Evolutionary conservation across 2,888 invertebrate genomes (phyloP), one percentile per base, ranked within the genome.

Genomic region (Strigamia maritima): DNA sequence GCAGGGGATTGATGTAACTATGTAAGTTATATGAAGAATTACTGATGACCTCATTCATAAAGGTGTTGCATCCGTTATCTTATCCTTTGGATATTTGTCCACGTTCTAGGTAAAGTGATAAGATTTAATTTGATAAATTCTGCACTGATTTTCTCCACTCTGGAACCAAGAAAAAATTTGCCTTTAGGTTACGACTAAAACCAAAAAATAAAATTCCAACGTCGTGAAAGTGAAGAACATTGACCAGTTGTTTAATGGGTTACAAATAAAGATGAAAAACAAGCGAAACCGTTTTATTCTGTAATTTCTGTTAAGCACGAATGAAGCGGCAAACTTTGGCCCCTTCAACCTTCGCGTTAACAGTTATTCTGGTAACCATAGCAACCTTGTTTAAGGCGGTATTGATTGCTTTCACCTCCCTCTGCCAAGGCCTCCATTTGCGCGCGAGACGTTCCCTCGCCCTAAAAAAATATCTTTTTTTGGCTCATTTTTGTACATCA

Each of bases 331-430:
- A 70, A 70, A 70, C 24, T 70, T 70, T 70, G 70, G 4, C 12
- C 70, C 70, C 70, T 26, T 28, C 70, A 70, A 70, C 70, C 70
- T 12, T 26, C 70, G 24, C 26, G 10, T 70, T 26, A n/a, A 26
- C 70, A 70, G 70, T 26, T 70, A 70, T 70, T n/a, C 70, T 70
- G 70, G 70, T 70, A 28, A 28, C 26, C 70, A 70, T 70, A 28
- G 70, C 14, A 70, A 70, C 70, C 70, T 70, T 70, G 26, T 70
- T 70, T 26, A 70, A 70, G 28, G 70, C 26, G 70, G 70, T 70
- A 70, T 70, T 70, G 70, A 70, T 70, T 70, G 70, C 70, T 70
- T 70, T 70, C 54, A 54, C 54, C 54, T 54, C 54, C 54, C 54
- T 54, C 54, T 7, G 4, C 16, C 54, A 70, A 24, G 70, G 70